Percentiles rank a stretch among this genome's conserved stretches.
These are phyloP conservation scores for Cheilosia urbana DNA, from an alignment of 2,888 invertebrate species.

Conservation along the genomic window DNA sequence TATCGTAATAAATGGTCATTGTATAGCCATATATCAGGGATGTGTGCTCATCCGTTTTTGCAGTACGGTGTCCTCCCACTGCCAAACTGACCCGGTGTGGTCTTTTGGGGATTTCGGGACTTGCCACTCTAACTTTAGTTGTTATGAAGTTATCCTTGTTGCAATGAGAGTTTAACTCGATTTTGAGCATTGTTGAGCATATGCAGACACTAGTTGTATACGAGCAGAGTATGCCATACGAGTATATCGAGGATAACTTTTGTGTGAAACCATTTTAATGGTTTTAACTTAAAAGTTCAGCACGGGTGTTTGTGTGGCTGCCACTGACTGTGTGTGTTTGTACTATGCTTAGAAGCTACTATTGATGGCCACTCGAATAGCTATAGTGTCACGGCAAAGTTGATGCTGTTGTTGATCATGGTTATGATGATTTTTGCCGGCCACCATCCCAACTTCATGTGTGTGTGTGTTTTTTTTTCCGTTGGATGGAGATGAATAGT, in stretches of 20 bases:
- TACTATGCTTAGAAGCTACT: conserved; percentile 21
- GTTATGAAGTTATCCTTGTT: conserved; percentile 73
- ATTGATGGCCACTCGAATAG: conserved; percentile 69
- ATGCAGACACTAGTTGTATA: conserved; percentile 44
- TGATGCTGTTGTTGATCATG: conserved; percentile 62
- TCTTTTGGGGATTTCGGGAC: conserved; percentile 69
- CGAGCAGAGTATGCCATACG: not conserved
- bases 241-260: conserved; percentile 49
- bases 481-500: conserved; percentile 72
- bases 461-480: conserved; percentile 9
- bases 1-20: conserved; percentile 78
- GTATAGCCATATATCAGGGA: conserved; percentile 77
- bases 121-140: conserved; percentile 74
- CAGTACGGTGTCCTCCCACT: conserved; percentile 41
- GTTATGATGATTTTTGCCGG: conserved; percentile 47
- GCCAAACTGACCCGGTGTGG: conserved; percentile 22
- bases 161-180: conserved; percentile 73
- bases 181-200: conserved; percentile 73
- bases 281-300: conserved; percentile 64
- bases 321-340: not conserved
- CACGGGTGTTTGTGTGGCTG: conserved; percentile 6
- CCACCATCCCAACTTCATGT: not conserved
- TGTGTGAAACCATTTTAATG: conserved; percentile 73
- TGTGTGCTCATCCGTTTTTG: conserved; percentile 73
- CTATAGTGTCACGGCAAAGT: conserved; percentile 39